Evolutionary conservation across 2,797 vertebrate genomes (phyloP), one percentile per base, ranked within the genome.

Genomic region (Apogon hyalosoma): DNA sequence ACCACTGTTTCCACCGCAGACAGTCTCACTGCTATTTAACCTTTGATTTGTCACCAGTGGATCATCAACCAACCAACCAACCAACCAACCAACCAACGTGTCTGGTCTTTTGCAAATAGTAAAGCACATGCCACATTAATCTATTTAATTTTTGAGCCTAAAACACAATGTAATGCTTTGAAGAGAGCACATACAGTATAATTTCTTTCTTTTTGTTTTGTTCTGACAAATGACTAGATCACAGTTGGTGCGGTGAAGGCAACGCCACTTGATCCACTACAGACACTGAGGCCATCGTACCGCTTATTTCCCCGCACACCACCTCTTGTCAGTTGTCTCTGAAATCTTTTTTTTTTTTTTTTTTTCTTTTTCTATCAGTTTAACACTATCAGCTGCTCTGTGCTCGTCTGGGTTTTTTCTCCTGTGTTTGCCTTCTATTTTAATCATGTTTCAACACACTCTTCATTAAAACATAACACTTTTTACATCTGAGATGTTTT

Each of bases 401-500:
- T 86, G 81, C 87, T 89, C 68, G 74, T 77, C 69, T 57, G 63
- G 63, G 56, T 50, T 69, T 80, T 52, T 67, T 74, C 79, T 82
- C 77, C 80, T 68, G 77, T 80, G 78, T 93, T 91, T 90, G 87
- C 89, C 91, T 92, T 92, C 78, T 83, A 85, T 82, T 87, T 80
- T 78, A 87, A 87, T 92, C 77, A 73, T 73, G 65, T 88, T 89
- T 90, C 85, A 80, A 83, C 88, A 84, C 83, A 85, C 79, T 81
- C 84, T 88, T 91, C 87, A 87, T 84, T 90, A 84, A 88, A 54
- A 88, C 89, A 80, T 87, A 88, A 92, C 91, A 91, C 87, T 93
- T 94, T 94, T 93, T 92, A 92, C 92, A 93, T 92, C 88, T 67
- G 83, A 86, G 86, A 91, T 82, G 86, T 93, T 92, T 92, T 93